Evolutionary conservation across 2,888 invertebrate species (phyloP).

Genomic region (Cheilosia scutellata): DNA sequence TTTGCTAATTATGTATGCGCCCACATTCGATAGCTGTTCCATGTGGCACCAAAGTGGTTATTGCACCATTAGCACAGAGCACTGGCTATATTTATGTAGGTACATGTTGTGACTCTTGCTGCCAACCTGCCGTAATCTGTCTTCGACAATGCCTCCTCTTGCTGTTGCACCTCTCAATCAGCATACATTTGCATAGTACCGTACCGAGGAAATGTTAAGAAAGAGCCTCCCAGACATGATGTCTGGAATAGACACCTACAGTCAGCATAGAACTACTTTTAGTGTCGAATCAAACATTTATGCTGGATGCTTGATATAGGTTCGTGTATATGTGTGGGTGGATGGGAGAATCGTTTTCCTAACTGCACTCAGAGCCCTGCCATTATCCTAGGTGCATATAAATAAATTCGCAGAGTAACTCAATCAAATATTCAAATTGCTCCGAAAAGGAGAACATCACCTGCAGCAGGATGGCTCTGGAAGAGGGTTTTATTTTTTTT

Average conservation of each 20-base stretch:
- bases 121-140: conserved; percentile 38
- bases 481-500: neutral
- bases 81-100: neutral
- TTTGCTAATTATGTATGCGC: conserved; percentile 75
- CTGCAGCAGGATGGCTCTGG: conserved; percentile 25
- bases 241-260: conserved; percentile 60
- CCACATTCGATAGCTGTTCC: conserved; percentile 66
- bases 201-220: conserved; percentile 47
- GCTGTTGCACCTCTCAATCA: conserved; percentile 17
- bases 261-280: conserved; percentile 39
- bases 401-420: conserved; percentile 73
- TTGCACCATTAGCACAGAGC: conserved; percentile 48
- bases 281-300: conserved; percentile 33
- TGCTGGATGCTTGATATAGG: neutral
- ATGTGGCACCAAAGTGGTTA: conserved; percentile 54
- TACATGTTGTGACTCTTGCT: neutral
- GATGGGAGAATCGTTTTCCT: neutral
- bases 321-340: neutral
- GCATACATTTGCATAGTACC: conserved; percentile 44
- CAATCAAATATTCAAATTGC: conserved; percentile 76
- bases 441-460: conserved; percentile 51
- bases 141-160: neutral
- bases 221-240: conserved; percentile 64
- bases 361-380: conserved; percentile 1
- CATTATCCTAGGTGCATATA: conserved; percentile 59